Evolutionary conservation across 1,140 invertebrate genomes (phyloP).

Genomic region (Drosophila bipectinata): DNA sequence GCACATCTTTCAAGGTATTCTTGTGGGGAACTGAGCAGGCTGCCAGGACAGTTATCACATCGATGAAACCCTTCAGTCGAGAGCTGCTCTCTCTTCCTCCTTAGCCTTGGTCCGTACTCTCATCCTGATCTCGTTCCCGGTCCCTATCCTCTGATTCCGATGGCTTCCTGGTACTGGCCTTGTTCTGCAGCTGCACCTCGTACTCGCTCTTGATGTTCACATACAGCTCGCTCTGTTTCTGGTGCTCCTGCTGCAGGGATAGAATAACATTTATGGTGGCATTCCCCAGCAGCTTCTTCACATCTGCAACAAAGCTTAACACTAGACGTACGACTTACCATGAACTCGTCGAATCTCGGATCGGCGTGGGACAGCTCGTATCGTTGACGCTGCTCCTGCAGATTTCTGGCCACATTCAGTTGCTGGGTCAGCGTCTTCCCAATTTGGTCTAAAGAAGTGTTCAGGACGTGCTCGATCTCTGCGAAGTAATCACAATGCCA

Average conservation of each 20-base stretch:
- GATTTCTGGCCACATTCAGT: conserved; percentile 64
- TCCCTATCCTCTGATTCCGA: conserved; percentile 26
- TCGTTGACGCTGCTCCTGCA: conserved; percentile 65
- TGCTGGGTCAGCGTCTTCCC: conserved; percentile 64
- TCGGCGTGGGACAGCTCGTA: conserved; percentile 64
- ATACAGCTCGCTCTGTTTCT: conserved; percentile 73
- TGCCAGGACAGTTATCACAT: conserved; percentile 55
- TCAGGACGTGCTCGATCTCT: conserved; percentile 72
- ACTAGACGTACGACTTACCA: conserved; percentile 49
- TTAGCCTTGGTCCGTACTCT: conserved; percentile 1
- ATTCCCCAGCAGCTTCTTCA: neutral
- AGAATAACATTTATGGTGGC: neutral
- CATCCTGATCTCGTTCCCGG: conserved; percentile 6
- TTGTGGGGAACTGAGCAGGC: conserved; percentile 34
- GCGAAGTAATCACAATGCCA: neutral
- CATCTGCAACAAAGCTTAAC: no score
- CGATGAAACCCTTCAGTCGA: conserved; percentile 55
- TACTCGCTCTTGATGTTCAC: conserved; percentile 80
- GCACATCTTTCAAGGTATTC: neutral
- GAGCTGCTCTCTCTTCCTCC: conserved; percentile 7
- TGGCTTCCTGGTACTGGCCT: conserved; percentile 37
- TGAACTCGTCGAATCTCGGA: conserved; percentile 69
- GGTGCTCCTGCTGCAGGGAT: conserved; percentile 66
- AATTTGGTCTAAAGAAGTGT: conserved; percentile 68
- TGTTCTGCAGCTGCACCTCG: conserved; percentile 71